Evolutionary conservation across 1,140 invertebrate genomes (phyloP).

Genomic region (Augochlora pura): DNA sequence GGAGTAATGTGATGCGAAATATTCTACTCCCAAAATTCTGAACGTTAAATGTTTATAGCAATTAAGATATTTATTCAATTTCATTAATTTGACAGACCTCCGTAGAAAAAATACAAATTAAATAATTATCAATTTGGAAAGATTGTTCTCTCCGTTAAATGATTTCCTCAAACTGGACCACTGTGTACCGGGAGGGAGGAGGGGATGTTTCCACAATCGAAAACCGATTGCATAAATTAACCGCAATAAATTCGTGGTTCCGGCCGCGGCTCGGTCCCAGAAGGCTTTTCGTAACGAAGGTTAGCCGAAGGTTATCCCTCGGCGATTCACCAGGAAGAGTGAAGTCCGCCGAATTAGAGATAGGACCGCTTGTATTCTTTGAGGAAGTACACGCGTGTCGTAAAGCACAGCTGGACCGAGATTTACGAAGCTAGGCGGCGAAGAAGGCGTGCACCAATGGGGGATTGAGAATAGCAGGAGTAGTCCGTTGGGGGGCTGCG

Average conservation of each 20-base stretch:
- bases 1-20: too few relatives aligned
- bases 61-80: too few relatives aligned
- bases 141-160: too few relatives aligned
- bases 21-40: too few relatives aligned
- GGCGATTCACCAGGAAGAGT: background rate
- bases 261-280: background rate
- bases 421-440: slow-evolving; percentile 67
- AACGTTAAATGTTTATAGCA: too few relatives aligned
- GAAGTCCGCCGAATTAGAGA: slow-evolving; percentile 39
- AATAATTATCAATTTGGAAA: too few relatives aligned
- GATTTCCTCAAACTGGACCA: too few relatives aligned
- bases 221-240: background rate
- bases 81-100: too few relatives aligned
- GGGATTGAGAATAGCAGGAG: slow-evolving; percentile 37
- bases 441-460: slow-evolving; percentile 40
- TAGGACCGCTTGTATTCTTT: slow-evolving; percentile 55
- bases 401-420: slow-evolving; percentile 72
- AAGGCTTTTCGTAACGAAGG: slow-evolving; percentile 8
- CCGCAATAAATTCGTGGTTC: background rate
- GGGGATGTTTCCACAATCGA: background rate
- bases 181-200: too few relatives aligned
- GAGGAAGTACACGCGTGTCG: slow-evolving; percentile 55
- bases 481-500: slow-evolving; percentile 3
- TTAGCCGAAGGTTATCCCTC: background rate
- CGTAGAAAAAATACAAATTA: too few relatives aligned